Evolutionary conservation across 2,797 vertebrate species (phyloP).

Genomic region (Sylvilagus floridanus): DNA sequence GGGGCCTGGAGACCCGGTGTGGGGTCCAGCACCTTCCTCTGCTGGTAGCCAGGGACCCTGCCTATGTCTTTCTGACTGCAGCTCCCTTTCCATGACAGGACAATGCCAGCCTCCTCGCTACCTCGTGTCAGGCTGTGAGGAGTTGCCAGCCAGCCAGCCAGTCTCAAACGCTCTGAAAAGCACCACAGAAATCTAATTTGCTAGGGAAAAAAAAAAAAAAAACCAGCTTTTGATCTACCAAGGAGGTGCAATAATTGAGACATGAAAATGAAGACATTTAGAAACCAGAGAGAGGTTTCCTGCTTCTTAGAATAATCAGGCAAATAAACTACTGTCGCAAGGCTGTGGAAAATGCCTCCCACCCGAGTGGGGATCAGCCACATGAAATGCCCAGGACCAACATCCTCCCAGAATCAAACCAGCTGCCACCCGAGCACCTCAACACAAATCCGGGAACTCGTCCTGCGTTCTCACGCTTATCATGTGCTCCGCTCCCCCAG

Average conservation of each 20-base stretch:
- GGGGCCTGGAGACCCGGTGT: neutral
- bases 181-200: conserved; percentile 37
- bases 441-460: neutral
- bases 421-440: neutral
- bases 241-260: neutral
- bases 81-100: neutral
- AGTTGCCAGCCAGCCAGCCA: neutral
- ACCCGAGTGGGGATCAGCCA: neutral
- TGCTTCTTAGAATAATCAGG: neutral
- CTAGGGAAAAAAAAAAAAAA: neutral
- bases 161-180: conserved; percentile 17
- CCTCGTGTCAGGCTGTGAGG: neutral
- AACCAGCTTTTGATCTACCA: neutral
- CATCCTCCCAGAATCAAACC: neutral
- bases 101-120: neutral
- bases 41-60: neutral
- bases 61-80: neutral
- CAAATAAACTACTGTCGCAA: neutral
- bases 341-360: neutral
- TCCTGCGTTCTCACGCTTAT: neutral
- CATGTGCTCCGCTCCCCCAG: neutral
- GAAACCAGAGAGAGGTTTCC: conserved; percentile 6
- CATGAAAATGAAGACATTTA: conserved; percentile 32
- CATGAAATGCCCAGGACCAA: neutral
- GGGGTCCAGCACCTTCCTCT: neutral